Base-by-base conservation (phyloP, 2,797 vertebrate genomes). In the Neosilurus mollespiculum region DNA sequence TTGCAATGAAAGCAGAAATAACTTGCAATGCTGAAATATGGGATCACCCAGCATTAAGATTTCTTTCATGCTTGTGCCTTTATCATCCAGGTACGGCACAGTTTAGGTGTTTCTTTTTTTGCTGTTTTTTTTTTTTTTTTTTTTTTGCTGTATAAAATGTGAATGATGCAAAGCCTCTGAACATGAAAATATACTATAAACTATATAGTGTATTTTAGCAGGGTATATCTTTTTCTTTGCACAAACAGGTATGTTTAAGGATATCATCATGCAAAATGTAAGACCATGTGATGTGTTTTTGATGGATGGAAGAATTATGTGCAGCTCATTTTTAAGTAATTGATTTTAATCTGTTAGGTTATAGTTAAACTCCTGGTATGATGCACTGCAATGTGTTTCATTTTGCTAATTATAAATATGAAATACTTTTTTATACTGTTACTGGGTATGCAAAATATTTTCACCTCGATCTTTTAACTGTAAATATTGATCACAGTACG, bases 61-160 rank as follows among this genome's bases (percentile, higher is more conserved):
- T 67, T 51, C 70, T 66, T 58, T 75, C n/a, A 75, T 73, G 61
- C 34, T n/a, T 54, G 56, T 76, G 73, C 56, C 56, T 59, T 59
- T 4, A 15, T 76, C 73, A 76, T 59, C 30, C 54, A 59, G 77
- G 76, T 56, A 79, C 6, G 4, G 64, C 26, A 16, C 65, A 72
- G 24, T 66, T 12, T 26, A 30, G 24, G 54, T 26, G 3, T 78
- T 78, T 30, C 30, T 30, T 30, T 30, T 4, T 43, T 43, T 43
- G 4, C 43, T 43, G 4, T 43, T 43, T 43, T 4, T 43, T 43
- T 4, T 43, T 43, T 0, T 43, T 43, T 4, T 43, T 43, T 43
- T 24, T 5, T 9, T 11, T 66, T 67, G 22, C 24, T n/a, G n/a
- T 2, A 22, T 71, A 53, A 30, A 51, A 16, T 59, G 7, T 37